Evolutionary conservation across 1,140 invertebrate species (phyloP), one percentile per base, ranked within the genome.

Genomic region (Cheumatopsyche charites): DNA sequence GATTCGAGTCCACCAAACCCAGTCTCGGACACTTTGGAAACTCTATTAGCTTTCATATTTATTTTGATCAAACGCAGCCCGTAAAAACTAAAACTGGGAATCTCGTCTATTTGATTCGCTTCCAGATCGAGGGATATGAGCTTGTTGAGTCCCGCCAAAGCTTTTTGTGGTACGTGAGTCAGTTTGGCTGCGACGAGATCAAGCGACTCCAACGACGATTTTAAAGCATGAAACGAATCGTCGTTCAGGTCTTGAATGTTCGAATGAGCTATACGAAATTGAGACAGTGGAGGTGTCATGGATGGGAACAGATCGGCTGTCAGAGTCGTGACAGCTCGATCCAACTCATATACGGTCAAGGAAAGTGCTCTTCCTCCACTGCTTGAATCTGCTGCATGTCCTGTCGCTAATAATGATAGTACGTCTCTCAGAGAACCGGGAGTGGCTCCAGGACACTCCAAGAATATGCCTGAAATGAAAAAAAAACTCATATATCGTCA

Each of bases 51-150:
- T 82, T 95, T 95, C 52, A 95, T 83, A 78, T 92, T 94, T 3
- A 97, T 82, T 80, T 94, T 94, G 58, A 90, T 88, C 36, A 97
- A 81, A 21, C 90, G 89, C 70, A 96, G 83, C 0, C 92, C 93
- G 77, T 93, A 94, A 79, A 96, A 95, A 73, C 90, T 91, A 78
- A 95, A 95, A 77, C 91, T 92, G 0, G 92, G 89, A 36, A 97
- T 85, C 73, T 94, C 90, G 36, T 88, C 87, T 49, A 96, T 94
- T 76, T 91, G 86, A 80, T 96, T 96, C 62, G 89, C 89, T 78
- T 94, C 93, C n/a, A 97, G 87, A 79, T 96, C 92, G 25, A 97
- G 82, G 0, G 89, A 88, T 15, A 88, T 88, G 13, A 96, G 80
- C 76, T 89, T 89, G 15, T 87, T 84, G 73, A 96, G 84, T 6